These are phyloP conservation scores for Drosophila bifasciata DNA, from an alignment of 1,140 invertebrate species.

Conservation along the genomic window DNA sequence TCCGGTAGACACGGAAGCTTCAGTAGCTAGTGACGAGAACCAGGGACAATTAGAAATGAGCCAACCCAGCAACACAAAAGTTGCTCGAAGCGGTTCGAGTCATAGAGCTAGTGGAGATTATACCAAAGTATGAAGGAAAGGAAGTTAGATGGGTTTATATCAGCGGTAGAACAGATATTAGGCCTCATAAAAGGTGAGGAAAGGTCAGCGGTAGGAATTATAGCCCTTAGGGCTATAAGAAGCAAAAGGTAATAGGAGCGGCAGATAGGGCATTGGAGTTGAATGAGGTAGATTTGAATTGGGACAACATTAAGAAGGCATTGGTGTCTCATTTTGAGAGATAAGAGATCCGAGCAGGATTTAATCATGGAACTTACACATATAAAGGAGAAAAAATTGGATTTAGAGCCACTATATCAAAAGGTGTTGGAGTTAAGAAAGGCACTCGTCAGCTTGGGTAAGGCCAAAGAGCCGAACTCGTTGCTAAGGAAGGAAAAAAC, in stretches of 20 bases:
- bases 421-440: too few relatives aligned
- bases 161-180: neutral
- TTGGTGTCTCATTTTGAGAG: neutral
- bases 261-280: neutral
- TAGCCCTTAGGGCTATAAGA: too few relatives aligned
- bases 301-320: neutral
- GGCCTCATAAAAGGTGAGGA: neutral
- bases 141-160: neutral
- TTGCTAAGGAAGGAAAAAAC: neutral
- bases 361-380: too few relatives aligned
- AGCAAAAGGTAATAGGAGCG: too few relatives aligned
- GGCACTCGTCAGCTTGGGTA: neutral
- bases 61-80: constrained; percentile 1
- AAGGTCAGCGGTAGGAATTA: too few relatives aligned
- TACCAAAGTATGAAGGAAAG: neutral
- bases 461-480: neutral
- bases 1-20: too few relatives aligned
- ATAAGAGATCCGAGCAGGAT: too few relatives aligned
- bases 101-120: neutral
- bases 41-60: too few relatives aligned
- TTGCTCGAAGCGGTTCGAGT: neutral
- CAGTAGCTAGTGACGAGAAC: too few relatives aligned
- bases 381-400: too few relatives aligned
- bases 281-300: neutral
- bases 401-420: too few relatives aligned